phyloP scores from a whole-genome alignment of 2,113 vertebrate genomes.

The Campylomormyrus tamandua region DNA sequence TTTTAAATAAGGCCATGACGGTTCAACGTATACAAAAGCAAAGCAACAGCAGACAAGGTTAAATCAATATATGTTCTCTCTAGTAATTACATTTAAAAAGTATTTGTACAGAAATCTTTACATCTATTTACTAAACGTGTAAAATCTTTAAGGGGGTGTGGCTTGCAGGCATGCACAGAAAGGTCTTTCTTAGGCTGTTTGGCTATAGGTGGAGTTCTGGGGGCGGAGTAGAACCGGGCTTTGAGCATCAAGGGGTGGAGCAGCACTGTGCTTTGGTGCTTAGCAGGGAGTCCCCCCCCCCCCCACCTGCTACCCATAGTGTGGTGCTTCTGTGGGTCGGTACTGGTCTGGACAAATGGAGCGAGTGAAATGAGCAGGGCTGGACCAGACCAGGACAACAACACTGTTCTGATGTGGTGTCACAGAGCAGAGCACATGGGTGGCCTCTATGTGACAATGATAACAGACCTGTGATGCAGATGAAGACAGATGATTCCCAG shows the following conservation, averaged over 20 bases:
- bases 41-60: conserved; percentile 38
- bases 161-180: neutral
- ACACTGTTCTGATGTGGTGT: neutral
- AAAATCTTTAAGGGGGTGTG: neutral
- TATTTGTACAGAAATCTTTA: conserved; percentile 19
- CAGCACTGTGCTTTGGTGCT: neutral
- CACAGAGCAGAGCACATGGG: neutral
- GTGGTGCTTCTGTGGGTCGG: neutral
- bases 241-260: neutral
- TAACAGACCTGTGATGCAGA: neutral
- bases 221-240: neutral
- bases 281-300: neutral
- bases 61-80: conserved; percentile 40
- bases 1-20: conserved; percentile 65
- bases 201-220: neutral
- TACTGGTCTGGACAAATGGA: neutral
- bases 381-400: neutral
- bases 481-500: neutral
- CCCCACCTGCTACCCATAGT: neutral
- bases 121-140: neutral
- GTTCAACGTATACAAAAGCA: conserved; percentile 41
- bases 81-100: conserved; percentile 42
- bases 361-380: neutral
- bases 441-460: neutral
- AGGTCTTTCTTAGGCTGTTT: neutral